Evolutionary conservation across 2,113 vertebrate species (phyloP).

Genomic region (Hippocampus mohnikei): DNA sequence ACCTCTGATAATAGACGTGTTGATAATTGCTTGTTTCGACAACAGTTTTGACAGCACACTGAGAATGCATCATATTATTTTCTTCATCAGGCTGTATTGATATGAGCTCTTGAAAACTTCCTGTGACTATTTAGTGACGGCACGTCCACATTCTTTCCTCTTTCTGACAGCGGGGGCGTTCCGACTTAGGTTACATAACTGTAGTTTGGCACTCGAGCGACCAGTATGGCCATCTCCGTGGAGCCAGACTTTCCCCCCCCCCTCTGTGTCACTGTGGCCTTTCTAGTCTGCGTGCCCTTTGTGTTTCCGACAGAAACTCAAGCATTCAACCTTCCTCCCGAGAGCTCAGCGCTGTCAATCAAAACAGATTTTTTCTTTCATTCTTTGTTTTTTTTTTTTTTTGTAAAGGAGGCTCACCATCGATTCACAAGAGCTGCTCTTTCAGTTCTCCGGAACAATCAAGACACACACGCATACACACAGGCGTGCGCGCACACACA

Average conservation of each 20-base stretch:
- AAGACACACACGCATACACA: slow-evolving; percentile 31
- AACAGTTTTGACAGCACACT: background rate
- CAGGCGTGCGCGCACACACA: slow-evolving; percentile 7
- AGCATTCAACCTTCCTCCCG: slow-evolving; percentile 51
- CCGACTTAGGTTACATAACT: slow-evolving; percentile 48
- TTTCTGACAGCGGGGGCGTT: slow-evolving; percentile 16
- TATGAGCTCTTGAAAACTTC: background rate
- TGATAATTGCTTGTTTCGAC: slow-evolving; percentile 2
- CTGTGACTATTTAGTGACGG: background rate
- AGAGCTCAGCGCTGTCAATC: slow-evolving; percentile 56
- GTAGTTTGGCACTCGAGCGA: slow-evolving; percentile 23
- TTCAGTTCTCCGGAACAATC: slow-evolving; percentile 37
- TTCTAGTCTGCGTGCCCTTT: slow-evolving; percentile 34
- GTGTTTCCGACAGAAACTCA: slow-evolving; percentile 53
- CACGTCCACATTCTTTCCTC: slow-evolving; percentile 16
- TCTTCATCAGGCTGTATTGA: background rate
- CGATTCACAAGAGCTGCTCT: slow-evolving; percentile 36
- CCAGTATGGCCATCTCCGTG: slow-evolving; percentile 36
- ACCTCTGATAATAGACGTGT: background rate
- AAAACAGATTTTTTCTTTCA: slow-evolving; percentile 35
- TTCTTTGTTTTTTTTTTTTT: no score
- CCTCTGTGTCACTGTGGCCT: slow-evolving; percentile 31
- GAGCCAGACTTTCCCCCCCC: slow-evolving; percentile 49
- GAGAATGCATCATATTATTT: slow-evolving; percentile 2
- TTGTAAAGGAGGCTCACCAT: slow-evolving; percentile 15